phyloP scores from a whole-genome alignment of 2,113 vertebrate species.

The Cheilinus undulatus region DNA sequence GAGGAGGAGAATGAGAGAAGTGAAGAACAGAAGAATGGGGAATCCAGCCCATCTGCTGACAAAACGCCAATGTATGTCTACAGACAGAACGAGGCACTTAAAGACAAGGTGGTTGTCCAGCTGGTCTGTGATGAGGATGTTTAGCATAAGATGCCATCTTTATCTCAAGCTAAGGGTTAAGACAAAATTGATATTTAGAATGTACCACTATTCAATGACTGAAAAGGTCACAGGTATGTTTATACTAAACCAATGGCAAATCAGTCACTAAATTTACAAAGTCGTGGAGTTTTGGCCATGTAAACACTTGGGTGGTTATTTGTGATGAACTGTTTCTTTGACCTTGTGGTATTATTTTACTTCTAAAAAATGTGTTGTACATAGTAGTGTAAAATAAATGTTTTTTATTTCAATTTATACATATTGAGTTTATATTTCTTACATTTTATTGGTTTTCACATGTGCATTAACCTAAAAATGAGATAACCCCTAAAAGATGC shows the following conservation, averaged over 20 bases:
- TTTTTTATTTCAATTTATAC: neutral
- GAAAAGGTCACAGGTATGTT: too few relatives aligned
- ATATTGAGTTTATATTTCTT: neutral
- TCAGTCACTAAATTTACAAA: too few relatives aligned
- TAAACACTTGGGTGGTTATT: too few relatives aligned
- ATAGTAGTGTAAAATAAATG: constrained; percentile 37
- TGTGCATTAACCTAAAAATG: too few relatives aligned
- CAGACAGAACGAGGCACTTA: constrained; percentile 81
- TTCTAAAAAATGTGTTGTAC: constrained; percentile 17
- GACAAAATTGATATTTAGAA: neutral
- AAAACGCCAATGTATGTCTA: constrained; percentile 77
- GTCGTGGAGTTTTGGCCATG: neutral
- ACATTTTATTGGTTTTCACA: too few relatives aligned
- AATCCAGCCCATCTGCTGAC: neutral
- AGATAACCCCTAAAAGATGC: too few relatives aligned
- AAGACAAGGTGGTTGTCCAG: constrained; percentile 71
- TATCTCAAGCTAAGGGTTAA: neutral
- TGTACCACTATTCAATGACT: neutral
- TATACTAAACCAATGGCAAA: too few relatives aligned
- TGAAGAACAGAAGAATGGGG: neutral
- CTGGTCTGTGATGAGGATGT: constrained; percentile 47
- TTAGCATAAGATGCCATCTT: neutral
- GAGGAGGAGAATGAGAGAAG: constrained; percentile 41
- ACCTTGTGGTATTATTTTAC: neutral
- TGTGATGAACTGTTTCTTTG: neutral